Percentiles rank a stretch among this genome's conserved stretches.
These are phyloP conservation scores for Ctenopoma kingsleyae DNA, from an alignment of 2,797 vertebrate species.

Conservation along the genomic window DNA sequence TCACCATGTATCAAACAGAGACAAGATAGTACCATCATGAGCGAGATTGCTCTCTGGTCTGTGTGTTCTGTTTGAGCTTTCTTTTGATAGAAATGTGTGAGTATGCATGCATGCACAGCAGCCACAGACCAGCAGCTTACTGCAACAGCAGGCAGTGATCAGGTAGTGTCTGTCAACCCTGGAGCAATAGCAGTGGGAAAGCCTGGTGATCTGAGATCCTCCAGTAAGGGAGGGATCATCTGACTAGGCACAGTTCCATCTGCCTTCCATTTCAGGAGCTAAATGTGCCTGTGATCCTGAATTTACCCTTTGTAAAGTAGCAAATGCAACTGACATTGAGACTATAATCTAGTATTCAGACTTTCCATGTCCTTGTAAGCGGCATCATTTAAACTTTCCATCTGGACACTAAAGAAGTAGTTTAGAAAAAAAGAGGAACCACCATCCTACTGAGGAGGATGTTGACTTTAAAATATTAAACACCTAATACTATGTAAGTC, in stretches of 20 bases:
- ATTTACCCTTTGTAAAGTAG: neutral
- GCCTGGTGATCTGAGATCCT: conserved; percentile 24
- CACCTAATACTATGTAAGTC: neutral
- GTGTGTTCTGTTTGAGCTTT: neutral
- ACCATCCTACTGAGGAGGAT: neutral
- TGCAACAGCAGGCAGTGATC: conserved; percentile 27
- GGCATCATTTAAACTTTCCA: neutral
- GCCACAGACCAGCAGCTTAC: conserved; percentile 18
- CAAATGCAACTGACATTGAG: neutral
- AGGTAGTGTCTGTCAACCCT: conserved; percentile 22
- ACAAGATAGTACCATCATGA: neutral
- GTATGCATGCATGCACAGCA: neutral
- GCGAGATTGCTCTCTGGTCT: neutral
- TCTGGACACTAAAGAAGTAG: neutral
- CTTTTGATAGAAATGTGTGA: neutral
- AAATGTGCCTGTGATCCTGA: neutral
- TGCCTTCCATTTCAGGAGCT: neutral
- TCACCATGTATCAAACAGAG: neutral
- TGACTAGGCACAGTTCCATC: conserved; percentile 14
- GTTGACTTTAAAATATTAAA: neutral
- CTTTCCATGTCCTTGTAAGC: neutral
- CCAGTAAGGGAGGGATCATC: conserved; percentile 19
- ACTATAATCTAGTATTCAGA: neutral
- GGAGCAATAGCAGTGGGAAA: conserved; percentile 3
- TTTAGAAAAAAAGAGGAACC: neutral